Evolutionary conservation across 2,888 invertebrate genomes (phyloP).

Genomic region (Augiades crinisus): DNA sequence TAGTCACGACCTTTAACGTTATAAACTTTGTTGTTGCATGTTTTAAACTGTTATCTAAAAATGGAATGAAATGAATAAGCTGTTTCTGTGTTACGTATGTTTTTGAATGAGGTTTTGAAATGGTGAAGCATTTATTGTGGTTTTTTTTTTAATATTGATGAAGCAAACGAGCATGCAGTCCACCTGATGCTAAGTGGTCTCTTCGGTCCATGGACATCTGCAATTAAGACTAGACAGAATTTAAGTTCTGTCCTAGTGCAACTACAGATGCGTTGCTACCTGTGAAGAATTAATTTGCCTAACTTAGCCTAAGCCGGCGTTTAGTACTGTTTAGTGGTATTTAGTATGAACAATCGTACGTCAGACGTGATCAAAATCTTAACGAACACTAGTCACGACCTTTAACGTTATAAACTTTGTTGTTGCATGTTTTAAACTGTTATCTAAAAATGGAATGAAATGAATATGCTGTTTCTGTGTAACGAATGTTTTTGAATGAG

Average conservation of each 20-base stretch:
- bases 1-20: conserved; percentile 58
- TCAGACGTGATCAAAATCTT: conserved; percentile 68
- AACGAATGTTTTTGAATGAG: no score
- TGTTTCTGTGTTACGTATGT: no score
- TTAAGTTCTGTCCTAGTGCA: no score
- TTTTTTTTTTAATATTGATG: no score
- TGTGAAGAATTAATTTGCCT: background rate
- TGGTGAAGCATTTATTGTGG: no score
- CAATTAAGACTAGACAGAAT: no score
- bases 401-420: conserved; percentile 23
- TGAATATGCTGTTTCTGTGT: no score
- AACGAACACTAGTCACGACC: conserved; percentile 71
- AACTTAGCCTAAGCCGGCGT: no score
- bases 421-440: background rate
- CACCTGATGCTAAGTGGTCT: no score
- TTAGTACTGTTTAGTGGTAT: conserved; percentile 31
- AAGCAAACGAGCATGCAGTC: no score
- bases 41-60: background rate
- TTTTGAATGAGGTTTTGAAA: no score
- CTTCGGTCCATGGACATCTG: no score
- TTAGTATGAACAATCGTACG: conserved; percentile 69
- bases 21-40: background rate
- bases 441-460: background rate
- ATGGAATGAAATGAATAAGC: background rate
- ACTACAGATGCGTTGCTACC: conserved; percentile 1